These are phyloP conservation scores for Cryptocephalus primarius DNA, from an alignment of 2,888 invertebrate species.

Conservation along the genomic window DNA sequence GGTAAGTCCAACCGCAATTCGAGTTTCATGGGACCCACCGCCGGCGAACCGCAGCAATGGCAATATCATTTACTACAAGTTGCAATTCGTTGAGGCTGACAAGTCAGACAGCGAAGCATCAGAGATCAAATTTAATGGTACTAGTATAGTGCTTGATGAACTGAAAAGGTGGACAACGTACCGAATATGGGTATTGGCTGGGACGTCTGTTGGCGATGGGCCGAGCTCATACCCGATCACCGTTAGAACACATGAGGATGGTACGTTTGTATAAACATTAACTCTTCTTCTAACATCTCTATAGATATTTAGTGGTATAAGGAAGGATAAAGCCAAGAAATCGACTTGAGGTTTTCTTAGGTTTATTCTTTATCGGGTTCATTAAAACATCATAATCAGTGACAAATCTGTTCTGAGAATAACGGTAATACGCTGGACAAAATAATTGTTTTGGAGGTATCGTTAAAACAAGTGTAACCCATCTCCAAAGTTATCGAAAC, in stretches of 20 bases:
- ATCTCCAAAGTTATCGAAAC: too few relatives aligned
- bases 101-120: slow-evolving; percentile 76
- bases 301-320: too few relatives aligned
- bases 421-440: too few relatives aligned
- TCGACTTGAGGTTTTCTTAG: neutral
- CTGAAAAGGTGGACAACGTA: slow-evolving; percentile 93
- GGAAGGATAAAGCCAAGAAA: too few relatives aligned
- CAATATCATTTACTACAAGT: slow-evolving; percentile 88
- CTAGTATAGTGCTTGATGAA: slow-evolving; percentile 74
- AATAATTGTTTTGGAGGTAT: too few relatives aligned
- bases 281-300: neutral
- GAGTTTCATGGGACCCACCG: slow-evolving; percentile 88
- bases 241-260: slow-evolving; percentile 95
- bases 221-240: slow-evolving; percentile 85
- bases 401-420: too few relatives aligned
- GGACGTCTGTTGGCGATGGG: slow-evolving; percentile 93
- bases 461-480: too few relatives aligned
- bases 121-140: slow-evolving; percentile 68
- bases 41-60: slow-evolving; percentile 86
- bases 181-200: slow-evolving; percentile 92
- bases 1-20: slow-evolving; percentile 78
- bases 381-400: too few relatives aligned
- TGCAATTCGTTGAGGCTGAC: slow-evolving; percentile 78
- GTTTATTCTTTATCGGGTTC: neutral
- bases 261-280: slow-evolving; percentile 56